Base-by-base conservation (phyloP, 2,888 invertebrate species). In the Caenorhabditis becei region DNA sequence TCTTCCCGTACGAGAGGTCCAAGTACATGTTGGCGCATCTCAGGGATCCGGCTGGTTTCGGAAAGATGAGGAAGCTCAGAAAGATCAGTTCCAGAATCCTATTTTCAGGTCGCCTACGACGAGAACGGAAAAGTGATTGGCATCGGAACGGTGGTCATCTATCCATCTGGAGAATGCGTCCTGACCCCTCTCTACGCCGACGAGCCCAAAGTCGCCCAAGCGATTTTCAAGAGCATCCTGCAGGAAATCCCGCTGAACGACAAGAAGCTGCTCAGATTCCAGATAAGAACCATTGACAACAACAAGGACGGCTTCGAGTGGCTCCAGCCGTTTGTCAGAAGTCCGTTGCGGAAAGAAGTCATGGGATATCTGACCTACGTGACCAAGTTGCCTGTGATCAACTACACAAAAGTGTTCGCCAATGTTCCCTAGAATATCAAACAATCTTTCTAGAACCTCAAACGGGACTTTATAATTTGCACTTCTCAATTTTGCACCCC, bases 381-480 rank as follows among this genome's bases (percentile, higher is more conserved):
- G 7, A 53, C 63, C 26, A 41, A 66, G 4, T 14, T 37, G 10
- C 75, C 66, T n/a, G 32, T 20, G 3, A 61, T 75, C 23, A 53
- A 75, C 61, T 75, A 75, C 47, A 41, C 20, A 18, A 75, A 75
- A 23, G 75, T 61, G 26, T 75, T 75, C 44, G 66, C 20, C 44
- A 75, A 66, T 23, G 59, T 54, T n/a, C 75, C 75, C n/a, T 75
- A 75, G 4, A n/a, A n/a, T n/a, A n/a, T n/a, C n/a, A n/a, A n/a
- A n/a, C n/a, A n/a, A n/a, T n/a, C n/a, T n/a, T n/a, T n/a, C n/a
- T n/a, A n/a, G n/a, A n/a, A n/a, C n/a, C n/a, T n/a, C n/a, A n/a
- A n/a, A n/a, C n/a, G n/a, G n/a, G n/a, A n/a, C n/a, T n/a, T n/a
- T n/a, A n/a, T n/a, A n/a, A n/a, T n/a, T n/a, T n/a, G n/a, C n/a